Conservation (phyloP, 2,113 vertebrate genomes). For the Eulacestoma nigropectus region DNA sequence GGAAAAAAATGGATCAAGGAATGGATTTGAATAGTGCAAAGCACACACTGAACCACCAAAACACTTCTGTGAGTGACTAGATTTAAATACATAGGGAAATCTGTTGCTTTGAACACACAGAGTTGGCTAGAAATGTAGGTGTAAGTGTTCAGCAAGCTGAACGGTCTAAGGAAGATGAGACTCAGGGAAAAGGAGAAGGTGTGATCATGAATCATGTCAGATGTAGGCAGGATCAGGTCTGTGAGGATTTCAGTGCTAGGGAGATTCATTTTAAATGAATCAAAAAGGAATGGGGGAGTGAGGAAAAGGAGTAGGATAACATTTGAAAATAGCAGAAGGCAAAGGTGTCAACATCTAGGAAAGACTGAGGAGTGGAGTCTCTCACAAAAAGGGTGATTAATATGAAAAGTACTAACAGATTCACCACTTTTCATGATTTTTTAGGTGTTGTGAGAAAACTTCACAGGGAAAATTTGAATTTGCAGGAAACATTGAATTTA, state of each 20-base stretch:
- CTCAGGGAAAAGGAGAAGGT: neutral
- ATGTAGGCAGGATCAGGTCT: slow-evolving; percentile 24
- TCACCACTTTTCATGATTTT: neutral
- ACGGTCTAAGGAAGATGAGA: neutral
- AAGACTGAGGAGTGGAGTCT: neutral
- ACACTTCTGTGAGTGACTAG: neutral
- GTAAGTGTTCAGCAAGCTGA: neutral
- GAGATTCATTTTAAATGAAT: neutral
- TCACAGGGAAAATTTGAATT: neutral
- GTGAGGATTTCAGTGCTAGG: neutral
- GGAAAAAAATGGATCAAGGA: neutral
- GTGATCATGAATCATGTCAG: slow-evolving; percentile 48
- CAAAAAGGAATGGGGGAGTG: neutral
- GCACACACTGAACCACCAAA: neutral
- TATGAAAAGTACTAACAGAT: neutral
- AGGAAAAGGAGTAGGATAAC: neutral
- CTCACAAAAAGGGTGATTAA: neutral
- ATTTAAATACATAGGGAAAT: neutral
- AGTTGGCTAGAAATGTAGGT: slow-evolving; percentile 18
- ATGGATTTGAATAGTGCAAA: neutral
- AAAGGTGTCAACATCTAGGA: neutral
- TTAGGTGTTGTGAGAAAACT: neutral
- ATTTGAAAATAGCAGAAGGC: neutral
- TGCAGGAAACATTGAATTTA: neutral
- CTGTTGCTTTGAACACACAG: neutral